A percentile compares a stretch with the other conserved stretches of the same genome.
These are phyloP conservation scores for Acleris cristana DNA, from an alignment of 2,888 invertebrate genomes.

Conservation along the genomic window DNA sequence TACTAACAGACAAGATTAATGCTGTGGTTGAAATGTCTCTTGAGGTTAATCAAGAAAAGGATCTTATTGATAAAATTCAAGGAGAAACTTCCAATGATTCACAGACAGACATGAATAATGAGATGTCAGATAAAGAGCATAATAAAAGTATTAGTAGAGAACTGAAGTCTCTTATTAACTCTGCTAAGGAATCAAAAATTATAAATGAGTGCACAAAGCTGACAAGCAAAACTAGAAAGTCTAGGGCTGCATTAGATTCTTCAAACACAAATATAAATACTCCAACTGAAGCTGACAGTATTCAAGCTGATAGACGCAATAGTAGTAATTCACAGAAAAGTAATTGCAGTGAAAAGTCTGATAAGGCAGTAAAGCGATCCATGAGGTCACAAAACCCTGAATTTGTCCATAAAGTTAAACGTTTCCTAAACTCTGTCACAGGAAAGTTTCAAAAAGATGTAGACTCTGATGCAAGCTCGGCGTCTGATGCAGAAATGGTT, in stretches of 20 bases:
- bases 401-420: conserved; percentile 85
- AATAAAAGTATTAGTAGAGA: conserved; percentile 82
- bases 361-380: conserved; percentile 71
- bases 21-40: conserved; percentile 9
- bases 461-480: conserved; percentile 57
- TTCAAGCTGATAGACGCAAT: conserved; percentile 58
- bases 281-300: conserved; percentile 64
- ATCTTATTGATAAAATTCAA: conserved; percentile 45
- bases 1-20: conserved; percentile 24
- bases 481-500: conserved; percentile 52
- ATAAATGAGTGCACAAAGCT: conserved; percentile 83
- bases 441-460: conserved; percentile 60
- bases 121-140: conserved; percentile 67
- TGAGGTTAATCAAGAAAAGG: conserved; percentile 40
- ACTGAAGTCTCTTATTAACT: conserved; percentile 85
- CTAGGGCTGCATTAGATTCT: conserved; percentile 72
- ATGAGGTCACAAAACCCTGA: conserved; percentile 86
- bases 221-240: conserved; percentile 77
- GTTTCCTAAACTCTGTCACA: conserved; percentile 83
- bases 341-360: conserved; percentile 69
- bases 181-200: conserved; percentile 88
- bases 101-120: conserved; percentile 55
- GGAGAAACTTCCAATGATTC: conserved; percentile 63
- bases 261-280: conserved; percentile 72
- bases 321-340: conserved; percentile 69